Conservation (phyloP, 2,113 vertebrate species). For the Notothenia rossii region DNA sequence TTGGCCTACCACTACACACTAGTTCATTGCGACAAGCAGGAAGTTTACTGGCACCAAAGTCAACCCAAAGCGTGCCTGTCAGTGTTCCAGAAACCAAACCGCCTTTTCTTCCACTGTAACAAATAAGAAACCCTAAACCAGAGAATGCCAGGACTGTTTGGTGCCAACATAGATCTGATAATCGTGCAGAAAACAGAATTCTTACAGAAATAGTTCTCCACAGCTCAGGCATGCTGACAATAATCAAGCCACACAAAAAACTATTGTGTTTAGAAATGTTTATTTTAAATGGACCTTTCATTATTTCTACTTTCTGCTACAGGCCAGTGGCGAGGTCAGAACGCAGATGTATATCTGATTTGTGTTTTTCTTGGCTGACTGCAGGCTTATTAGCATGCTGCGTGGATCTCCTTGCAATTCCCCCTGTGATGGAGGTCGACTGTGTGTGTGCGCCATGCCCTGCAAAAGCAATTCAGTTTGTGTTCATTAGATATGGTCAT, state of each 20-base stretch:
- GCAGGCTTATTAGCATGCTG: conserved; percentile 62
- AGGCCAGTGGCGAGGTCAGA: conserved; percentile 45
- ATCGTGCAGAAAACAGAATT: conserved; percentile 19
- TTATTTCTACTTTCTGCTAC: conserved; percentile 52
- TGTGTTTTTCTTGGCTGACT: conserved; percentile 65
- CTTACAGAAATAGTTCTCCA: background rate
- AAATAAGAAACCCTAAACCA: conserved; percentile 48
- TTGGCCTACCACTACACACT: conserved; percentile 9
- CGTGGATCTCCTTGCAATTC: conserved; percentile 41
- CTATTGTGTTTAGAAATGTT: conserved; percentile 55
- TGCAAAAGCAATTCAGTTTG: conserved; percentile 42
- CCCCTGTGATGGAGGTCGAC: conserved; percentile 30
- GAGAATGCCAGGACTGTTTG: conserved; percentile 47
- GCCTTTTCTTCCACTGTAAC: conserved; percentile 50
- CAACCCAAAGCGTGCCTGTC: conserved; percentile 32
- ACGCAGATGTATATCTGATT: conserved; percentile 62
- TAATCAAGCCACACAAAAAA: conserved; percentile 44
- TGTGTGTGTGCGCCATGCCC: background rate
- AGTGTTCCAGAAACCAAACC: conserved; percentile 51
- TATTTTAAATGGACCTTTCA: conserved; percentile 60
- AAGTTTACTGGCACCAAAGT: conserved; percentile 49
- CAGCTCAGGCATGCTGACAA: conserved; percentile 29
- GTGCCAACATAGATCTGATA: conserved; percentile 25
- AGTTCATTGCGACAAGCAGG: conserved; percentile 37
- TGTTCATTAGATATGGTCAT: conserved; percentile 37